These are phyloP conservation scores for Sinella curviseta DNA, from an alignment of 1,140 invertebrate species.

Conservation along the genomic window DNA sequence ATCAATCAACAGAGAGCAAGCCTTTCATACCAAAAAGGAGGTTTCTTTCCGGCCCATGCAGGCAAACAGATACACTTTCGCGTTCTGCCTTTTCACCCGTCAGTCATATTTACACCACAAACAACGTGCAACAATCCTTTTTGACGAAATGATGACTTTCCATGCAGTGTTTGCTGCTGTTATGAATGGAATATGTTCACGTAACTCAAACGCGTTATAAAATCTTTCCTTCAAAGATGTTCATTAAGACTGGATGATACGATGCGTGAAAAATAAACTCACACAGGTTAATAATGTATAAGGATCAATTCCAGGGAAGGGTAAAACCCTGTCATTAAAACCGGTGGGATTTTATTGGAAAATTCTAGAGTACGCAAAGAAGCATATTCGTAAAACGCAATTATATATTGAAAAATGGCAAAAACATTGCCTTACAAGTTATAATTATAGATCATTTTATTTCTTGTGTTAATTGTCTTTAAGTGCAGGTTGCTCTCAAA, in stretches of 20 bases:
- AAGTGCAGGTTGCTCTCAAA: too few relatives aligned
- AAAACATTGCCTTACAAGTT: too few relatives aligned
- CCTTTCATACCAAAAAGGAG: constrained; percentile 1
- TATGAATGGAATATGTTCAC: too few relatives aligned
- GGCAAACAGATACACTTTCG: too few relatives aligned
- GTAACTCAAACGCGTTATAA: too few relatives aligned
- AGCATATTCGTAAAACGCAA: too few relatives aligned
- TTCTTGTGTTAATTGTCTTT: too few relatives aligned
- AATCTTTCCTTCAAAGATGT: too few relatives aligned
- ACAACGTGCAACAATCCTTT: not conserved
- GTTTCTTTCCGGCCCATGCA: too few relatives aligned
- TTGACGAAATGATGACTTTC: not conserved
- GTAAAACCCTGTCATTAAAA: not conserved
- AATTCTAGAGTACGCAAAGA: not conserved
- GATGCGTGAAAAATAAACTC: not conserved
- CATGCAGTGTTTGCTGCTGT: not conserved
- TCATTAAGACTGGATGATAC: too few relatives aligned
- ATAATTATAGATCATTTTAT: too few relatives aligned
- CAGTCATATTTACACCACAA: not conserved
- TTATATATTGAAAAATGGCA: constrained; percentile 5
- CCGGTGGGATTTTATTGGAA: constrained; percentile 1
- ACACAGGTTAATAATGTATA: not conserved
- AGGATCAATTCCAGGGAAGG: not conserved
- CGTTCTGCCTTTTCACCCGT: not conserved
- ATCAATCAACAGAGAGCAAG: not conserved